Conservation (phyloP, 2,113 vertebrate species). For the Oreocharis arfaki region DNA sequence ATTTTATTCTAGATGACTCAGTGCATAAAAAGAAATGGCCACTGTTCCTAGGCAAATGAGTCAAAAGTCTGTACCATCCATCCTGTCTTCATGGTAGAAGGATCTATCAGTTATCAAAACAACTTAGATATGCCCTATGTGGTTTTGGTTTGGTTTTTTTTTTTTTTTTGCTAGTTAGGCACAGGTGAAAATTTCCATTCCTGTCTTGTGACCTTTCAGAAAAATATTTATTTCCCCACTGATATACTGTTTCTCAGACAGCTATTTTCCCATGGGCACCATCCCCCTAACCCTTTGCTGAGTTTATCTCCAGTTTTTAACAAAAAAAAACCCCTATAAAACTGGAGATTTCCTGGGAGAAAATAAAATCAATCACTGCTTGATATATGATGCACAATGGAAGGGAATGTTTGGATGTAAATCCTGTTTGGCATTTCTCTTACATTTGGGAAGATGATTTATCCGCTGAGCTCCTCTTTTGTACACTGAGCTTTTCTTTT, state of each 20-base stretch:
- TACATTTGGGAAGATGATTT: neutral
- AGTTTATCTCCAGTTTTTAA: neutral
- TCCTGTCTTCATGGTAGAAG: neutral
- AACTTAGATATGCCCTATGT: neutral
- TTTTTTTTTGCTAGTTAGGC: neutral
- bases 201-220: neutral
- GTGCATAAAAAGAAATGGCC: neutral
- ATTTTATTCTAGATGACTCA: neutral
- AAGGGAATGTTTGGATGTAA: neutral
- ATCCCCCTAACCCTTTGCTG: accelerated
- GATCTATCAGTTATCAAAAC: neutral
- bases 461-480: neutral
- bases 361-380: neutral
- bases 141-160: neutral
- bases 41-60: neutral
- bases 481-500: neutral
- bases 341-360: neutral
- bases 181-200: neutral
- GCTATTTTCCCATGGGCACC: neutral
- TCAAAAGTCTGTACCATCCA: neutral
- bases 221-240: neutral
- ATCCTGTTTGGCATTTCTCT: neutral
- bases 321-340: neutral
- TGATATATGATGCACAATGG: neutral
- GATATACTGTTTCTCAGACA: neutral